Percentiles rank a stretch among this genome's conserved stretches.
phyloP scores from a whole-genome alignment of 2,888 invertebrate species.

The Eupithecia pulchellata region DNA sequence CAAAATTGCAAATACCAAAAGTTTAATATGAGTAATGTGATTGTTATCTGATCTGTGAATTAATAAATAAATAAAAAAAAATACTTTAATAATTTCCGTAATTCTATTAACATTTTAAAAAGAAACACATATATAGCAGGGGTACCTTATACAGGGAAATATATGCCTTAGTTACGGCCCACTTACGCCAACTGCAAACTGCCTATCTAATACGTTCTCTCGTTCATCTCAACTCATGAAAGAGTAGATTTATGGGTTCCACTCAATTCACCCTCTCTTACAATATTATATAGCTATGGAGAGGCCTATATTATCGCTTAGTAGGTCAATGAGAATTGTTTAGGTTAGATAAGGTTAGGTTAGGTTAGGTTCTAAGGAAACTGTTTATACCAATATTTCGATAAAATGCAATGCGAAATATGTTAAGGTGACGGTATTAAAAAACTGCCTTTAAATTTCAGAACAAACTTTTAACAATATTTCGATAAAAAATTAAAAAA shows the following conservation, averaged over 20 bases:
- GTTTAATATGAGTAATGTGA: too few species aligned
- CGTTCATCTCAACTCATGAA: slow-evolving; percentile 27
- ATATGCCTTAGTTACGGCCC: neutral
- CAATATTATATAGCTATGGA: neutral
- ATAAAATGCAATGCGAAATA: too few species aligned
- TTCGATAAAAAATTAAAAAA: too few species aligned
- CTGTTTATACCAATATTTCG: neutral
- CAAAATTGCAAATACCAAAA: too few species aligned
- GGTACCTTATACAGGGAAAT: neutral
- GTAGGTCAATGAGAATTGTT: neutral
- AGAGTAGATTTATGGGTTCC: slow-evolving; percentile 25
- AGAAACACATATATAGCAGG: neutral
- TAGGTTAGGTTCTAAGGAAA: neutral
- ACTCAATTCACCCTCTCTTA: neutral
- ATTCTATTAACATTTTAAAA: neutral
- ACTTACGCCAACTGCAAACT: slow-evolving; percentile 11
- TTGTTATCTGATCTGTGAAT: too few species aligned
- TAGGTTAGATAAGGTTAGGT: neutral
- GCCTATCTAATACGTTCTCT: slow-evolving; percentile 11
- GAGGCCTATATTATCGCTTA: neutral
- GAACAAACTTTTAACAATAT: neutral
- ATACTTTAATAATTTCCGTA: neutral
- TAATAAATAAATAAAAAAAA: too few species aligned
- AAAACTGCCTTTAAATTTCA: neutral
- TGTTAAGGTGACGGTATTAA: neutral